Percentiles rank a stretch among this genome's conserved stretches.
Conservation (phyloP, 2,113 vertebrate species). For the Todiramphus chloris region DNA sequence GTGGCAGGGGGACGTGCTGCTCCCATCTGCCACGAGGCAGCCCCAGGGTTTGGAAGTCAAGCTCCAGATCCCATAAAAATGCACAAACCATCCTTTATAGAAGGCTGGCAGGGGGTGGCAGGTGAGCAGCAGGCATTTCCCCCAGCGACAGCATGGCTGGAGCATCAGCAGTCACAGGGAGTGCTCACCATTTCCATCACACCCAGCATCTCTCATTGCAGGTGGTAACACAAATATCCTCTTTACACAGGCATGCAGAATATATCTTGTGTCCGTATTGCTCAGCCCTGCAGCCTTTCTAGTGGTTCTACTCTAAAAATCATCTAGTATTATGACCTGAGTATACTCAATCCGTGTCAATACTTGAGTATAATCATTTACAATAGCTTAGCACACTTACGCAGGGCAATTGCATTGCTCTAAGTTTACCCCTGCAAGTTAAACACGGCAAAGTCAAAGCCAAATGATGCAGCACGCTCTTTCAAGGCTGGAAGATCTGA, state of each 20-base stretch:
- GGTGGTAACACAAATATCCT: background rate
- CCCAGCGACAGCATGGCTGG: accelerated
- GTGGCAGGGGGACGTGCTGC: background rate
- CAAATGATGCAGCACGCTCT: accelerated
- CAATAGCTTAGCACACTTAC: background rate
- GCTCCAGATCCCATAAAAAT: background rate
- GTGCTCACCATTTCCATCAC: accelerated
- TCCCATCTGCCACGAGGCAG: background rate
- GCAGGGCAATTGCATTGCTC: background rate
- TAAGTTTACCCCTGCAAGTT: background rate
- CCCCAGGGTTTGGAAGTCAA: background rate
- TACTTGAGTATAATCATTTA: background rate
- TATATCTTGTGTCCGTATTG: background rate
- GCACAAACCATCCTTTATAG: background rate
- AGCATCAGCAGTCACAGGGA: accelerated
- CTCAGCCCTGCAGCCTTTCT: background rate
- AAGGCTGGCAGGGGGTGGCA: background rate
- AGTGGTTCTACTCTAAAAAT: background rate
- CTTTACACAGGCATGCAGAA: background rate
- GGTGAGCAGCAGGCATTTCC: background rate
- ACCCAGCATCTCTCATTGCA: background rate
- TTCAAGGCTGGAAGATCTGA: background rate
- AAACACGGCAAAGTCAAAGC: background rate
- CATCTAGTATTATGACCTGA: background rate
- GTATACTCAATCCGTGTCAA: background rate